A percentile compares a stretch with the other conserved stretches of the same genome.
Evolutionary conservation across 2,888 invertebrate species (phyloP).

Genomic region (Sminthurides aquaticus): DNA sequence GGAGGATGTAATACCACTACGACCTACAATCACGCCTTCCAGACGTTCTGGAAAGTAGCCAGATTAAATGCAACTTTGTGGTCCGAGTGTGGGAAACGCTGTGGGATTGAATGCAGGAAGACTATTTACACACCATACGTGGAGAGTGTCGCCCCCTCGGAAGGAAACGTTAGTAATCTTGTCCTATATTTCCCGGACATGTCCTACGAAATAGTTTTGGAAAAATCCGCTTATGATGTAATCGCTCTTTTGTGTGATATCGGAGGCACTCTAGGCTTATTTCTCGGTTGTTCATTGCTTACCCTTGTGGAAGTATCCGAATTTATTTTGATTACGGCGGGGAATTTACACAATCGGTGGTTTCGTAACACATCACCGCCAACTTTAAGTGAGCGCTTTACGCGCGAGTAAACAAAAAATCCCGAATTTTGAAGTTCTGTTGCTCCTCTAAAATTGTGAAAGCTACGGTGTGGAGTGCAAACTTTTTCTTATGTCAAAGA

Average conservation of each 20-base stretch:
- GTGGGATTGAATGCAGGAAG: constrained; percentile 28
- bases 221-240: constrained; percentile 31
- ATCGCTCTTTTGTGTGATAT: constrained; percentile 33
- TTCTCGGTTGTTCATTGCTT: constrained; percentile 30
- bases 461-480: too few species aligned
- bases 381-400: too few species aligned
- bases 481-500: too few species aligned
- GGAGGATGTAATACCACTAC: constrained; percentile 14
- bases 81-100: constrained; percentile 27
- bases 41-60: constrained; percentile 17
- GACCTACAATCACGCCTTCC: constrained; percentile 16
- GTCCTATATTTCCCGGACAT: constrained; percentile 34
- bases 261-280: constrained; percentile 31
- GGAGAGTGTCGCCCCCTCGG: constrained; percentile 30
- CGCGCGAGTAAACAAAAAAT: too few species aligned
- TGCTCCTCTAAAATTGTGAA: too few species aligned
- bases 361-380: too few species aligned
- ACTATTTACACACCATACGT: constrained; percentile 31
- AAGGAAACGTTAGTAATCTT: constrained; percentile 18
- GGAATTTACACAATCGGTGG: too few species aligned
- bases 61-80: constrained; percentile 25
- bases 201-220: constrained; percentile 31
- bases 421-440: too few species aligned
- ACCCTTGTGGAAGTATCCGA: constrained; percentile 28
- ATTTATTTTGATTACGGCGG: background rate